Evolutionary conservation across 2,888 invertebrate species (phyloP), one percentile per base, ranked within the genome.

Genomic region (Mythimna loreyi): DNA sequence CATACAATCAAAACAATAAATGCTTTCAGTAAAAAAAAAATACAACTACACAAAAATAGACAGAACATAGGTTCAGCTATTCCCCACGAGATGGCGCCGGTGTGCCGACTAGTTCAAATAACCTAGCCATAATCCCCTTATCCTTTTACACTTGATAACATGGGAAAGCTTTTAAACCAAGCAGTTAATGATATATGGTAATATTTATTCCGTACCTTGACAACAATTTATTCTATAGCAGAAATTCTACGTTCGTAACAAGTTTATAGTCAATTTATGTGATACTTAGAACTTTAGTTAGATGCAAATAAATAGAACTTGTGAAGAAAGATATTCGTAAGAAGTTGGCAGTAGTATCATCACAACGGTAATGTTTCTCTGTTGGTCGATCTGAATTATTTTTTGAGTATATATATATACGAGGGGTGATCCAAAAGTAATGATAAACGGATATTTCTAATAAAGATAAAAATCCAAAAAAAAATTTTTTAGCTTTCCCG

Each of bases 11-110:
- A 11, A 11, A 59, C 1, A 40, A 23, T 43, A 0, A 4, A 28
- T 28, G 28, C 28, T 28, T 28, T 28, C 4, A 28, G 28, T 28
- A 4, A 19, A 25, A 40, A 52, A 25, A 16, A 4, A 40, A 21
- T 3, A 8, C 3, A 45, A 33, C 9, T 28, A 19, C 16, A 21
- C 0, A 6, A 33, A 69, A 21, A 36, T 40, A 5, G 5, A 55
- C 33, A 3, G 6, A 30, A 25, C 8, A 23, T 11, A 61, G 25
- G 68, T 81, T 60, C 53, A 6, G 53, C 77, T 55, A 80, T 43
- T 74, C 1, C 19, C 19, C 47, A 25, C 64, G 59, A 83, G 81
- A 83, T 83, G 81, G 83, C 81, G 77, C 58, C 40, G 61, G 33
- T 3, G 36, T 65, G 4, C 3, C 19, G 40, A 23, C 43, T n/a